Conservation (phyloP, 2,797 vertebrate species). For the Rhinophrynus dorsalis region DNA sequence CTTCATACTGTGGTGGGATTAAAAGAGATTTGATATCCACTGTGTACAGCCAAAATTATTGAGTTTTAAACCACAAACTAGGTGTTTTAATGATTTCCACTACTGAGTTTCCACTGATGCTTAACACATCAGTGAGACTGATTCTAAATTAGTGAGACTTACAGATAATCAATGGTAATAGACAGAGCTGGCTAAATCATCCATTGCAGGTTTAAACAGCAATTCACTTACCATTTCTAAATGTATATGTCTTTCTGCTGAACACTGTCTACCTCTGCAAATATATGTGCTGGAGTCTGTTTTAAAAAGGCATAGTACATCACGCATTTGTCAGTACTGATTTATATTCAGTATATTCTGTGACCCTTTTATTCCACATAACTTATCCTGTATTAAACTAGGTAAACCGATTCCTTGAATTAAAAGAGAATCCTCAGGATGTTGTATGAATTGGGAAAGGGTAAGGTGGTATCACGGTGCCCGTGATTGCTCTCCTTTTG, state of each 20-base stretch:
- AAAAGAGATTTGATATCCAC: conserved; percentile 8
- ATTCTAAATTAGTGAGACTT: conserved; percentile 40
- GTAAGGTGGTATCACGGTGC: too few relatives aligned
- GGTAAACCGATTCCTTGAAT: too few relatives aligned
- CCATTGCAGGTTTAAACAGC: conserved; percentile 37
- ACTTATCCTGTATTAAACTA: too few relatives aligned
- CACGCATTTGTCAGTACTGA: not conserved
- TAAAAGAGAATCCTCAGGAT: too few relatives aligned
- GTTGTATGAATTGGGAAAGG: too few relatives aligned
- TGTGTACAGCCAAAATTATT: conserved; percentile 25
- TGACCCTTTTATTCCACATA: too few relatives aligned
- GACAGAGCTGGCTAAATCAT: conserved; percentile 41
- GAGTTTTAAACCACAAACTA: conserved; percentile 8
- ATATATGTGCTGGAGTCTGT: not conserved
- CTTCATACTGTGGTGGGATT: conserved; percentile 3
- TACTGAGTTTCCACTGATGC: conserved; percentile 25
- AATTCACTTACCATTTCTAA: conserved; percentile 43
- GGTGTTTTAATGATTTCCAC: conserved; percentile 24
- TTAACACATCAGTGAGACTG: conserved; percentile 28
- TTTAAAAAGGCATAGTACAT: not conserved
- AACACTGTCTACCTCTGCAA: not conserved
- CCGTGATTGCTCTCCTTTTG: too few relatives aligned
- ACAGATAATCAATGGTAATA: conserved; percentile 41
- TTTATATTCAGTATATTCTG: not conserved
- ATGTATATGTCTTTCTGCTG: conserved; percentile 30